Base-by-base conservation (phyloP, 2,797 vertebrate species). In the Fistularia commersonii region DNA sequence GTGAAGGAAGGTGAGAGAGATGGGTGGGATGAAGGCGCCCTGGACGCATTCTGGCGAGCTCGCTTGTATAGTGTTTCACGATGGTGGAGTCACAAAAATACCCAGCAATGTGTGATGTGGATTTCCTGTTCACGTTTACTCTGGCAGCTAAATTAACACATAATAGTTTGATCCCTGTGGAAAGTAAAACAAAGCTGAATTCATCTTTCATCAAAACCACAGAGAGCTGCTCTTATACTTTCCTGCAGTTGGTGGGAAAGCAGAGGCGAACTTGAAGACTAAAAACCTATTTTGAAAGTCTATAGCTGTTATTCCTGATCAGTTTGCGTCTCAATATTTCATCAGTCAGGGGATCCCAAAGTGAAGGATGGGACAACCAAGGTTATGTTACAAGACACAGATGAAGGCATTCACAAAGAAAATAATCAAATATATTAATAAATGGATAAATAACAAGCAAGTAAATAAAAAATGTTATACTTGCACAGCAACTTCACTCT, bases 1-100 rank as follows among this genome's bases (percentile, higher is more conserved):
- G 66, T 65, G 60, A 76, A 54, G 50, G 48, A 62, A 70, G 57
- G 62, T 64, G 55, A 75, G 48, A 33, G 49, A 42, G 61, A 64
- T 36, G 57, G 56, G 46, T 44, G 45, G 38, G 51, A 48, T 57
- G 15, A 14, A 6, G 48, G 12, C 32, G 35, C 32, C 32, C 33
- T 38, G 41, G 39, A 11, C 10, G 7, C 6, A 11, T 40, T 41
- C 35, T 33, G 37, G 37, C 31, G 41, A n/a, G 10, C 39, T 11
- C 11, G 34, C 32, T 33, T 6, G 33, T 9, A 10, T 11, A 41
- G 31, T 3, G 9, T 52, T 11, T 10, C 32, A 14, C 33, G 41
- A 44, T 31, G 51, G 35, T 7, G 35, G 12, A 35, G 39, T 32
- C 6, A 3, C 4, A 46, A 36, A 45, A 50, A 40, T 11, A 38